Evolutionary conservation across 2,797 vertebrate species (phyloP).

Genomic region (Anomalospiza imberbis): DNA sequence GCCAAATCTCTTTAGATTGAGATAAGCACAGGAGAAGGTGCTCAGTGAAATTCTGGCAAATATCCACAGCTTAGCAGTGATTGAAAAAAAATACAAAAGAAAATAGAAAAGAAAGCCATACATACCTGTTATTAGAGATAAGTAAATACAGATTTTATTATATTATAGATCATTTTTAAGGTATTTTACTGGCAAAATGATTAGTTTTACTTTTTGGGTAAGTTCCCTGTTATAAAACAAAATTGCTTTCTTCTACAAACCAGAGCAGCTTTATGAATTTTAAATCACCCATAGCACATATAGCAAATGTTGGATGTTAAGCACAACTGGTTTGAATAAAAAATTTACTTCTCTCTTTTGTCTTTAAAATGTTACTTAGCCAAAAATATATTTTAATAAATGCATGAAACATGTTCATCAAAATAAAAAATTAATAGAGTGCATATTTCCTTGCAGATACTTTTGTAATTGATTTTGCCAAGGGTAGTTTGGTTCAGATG

Average conservation of each 20-base stretch:
- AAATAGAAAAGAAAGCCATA: neutral
- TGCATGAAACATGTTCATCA: slow-evolving; percentile 40
- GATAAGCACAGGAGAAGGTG: neutral
- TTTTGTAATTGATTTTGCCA: slow-evolving; percentile 42
- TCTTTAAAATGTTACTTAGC: slow-evolving; percentile 45
- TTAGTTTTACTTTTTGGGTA: neutral
- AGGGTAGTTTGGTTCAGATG: slow-evolving; percentile 16
- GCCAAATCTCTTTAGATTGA: neutral
- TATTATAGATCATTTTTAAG: neutral
- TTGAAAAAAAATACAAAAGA: neutral
- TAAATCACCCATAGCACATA: slow-evolving; percentile 18
- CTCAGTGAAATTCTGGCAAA: neutral
- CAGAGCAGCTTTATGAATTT: slow-evolving; percentile 50
- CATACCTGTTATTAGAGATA: neutral
- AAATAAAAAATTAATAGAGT: slow-evolving; percentile 39
- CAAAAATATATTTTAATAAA: slow-evolving; percentile 45
- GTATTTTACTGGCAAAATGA: neutral
- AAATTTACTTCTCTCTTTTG: slow-evolving; percentile 25
- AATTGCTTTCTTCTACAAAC: slow-evolving; percentile 31
- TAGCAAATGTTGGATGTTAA: slow-evolving; percentile 26
- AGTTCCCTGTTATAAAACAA: neutral
- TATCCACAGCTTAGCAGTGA: neutral
- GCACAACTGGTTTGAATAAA: slow-evolving; percentile 43
- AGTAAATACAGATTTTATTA: neutral
- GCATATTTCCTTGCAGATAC: slow-evolving; percentile 23